These are phyloP conservation scores for Neodiprion fabricii DNA, from an alignment of 1,140 invertebrate species.

Conservation along the genomic window DNA sequence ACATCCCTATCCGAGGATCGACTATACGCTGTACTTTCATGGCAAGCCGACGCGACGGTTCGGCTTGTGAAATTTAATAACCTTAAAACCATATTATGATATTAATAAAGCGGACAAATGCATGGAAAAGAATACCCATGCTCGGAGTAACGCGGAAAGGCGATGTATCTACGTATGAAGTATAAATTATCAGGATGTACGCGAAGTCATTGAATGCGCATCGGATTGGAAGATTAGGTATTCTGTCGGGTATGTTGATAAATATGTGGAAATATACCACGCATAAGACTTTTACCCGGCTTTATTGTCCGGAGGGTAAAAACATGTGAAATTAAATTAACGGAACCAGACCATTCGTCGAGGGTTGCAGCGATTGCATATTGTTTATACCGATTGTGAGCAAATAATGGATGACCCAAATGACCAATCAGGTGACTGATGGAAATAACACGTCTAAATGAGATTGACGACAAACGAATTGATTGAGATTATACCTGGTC, in stretches of 20 bases:
- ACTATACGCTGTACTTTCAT: background rate
- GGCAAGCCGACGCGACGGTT: background rate
- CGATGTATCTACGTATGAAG: no score
- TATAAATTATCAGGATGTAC: no score
- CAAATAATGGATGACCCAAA: background rate
- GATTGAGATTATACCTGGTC: conserved; percentile 29
- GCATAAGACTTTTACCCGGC: no score
- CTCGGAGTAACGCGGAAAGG: no score
- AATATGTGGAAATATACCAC: no score
- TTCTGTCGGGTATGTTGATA: no score
- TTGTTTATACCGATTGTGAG: background rate
- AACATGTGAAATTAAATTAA: no score
- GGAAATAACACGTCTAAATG: conserved; percentile 21
- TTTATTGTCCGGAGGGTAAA: no score
- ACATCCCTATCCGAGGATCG: background rate
- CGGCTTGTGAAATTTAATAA: conserved; percentile 1
- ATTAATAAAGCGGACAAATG: background rate
- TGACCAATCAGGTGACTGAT: conserved; percentile 27
- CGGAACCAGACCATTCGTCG: no score
- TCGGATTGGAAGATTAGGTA: no score
- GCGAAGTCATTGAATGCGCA: no score
- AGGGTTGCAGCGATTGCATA: background rate
- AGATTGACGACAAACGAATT: conserved; percentile 20
- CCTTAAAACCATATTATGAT: conserved; percentile 1
- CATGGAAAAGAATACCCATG: no score